phyloP scores from a whole-genome alignment of 2,888 invertebrate species.

The Rhorus exstirpatorius region DNA sequence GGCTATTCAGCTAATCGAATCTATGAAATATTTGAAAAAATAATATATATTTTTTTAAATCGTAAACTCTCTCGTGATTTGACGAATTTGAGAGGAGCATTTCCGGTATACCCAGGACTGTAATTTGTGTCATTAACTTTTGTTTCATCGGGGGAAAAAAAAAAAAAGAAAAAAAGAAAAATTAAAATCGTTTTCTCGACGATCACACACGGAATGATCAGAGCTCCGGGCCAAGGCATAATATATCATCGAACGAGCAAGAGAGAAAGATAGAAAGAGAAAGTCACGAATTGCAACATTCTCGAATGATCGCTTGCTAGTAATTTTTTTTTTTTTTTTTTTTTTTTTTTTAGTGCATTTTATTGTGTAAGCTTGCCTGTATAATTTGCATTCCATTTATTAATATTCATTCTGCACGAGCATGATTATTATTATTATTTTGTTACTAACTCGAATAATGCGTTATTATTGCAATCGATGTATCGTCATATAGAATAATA shows the following conservation, averaged over 20 bases:
- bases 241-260: conserved; percentile 36
- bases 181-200: conserved; percentile 32
- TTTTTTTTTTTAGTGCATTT: conserved; percentile 3
- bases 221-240: conserved; percentile 4
- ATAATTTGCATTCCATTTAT: conserved; percentile 2
- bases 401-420: conserved; percentile 4
- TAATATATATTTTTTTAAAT: background rate
- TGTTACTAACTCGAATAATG: background rate
- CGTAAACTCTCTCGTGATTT: conserved; percentile 25
- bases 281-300: conserved; percentile 40
- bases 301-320: conserved; percentile 25
- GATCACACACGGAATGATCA: background rate
- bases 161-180: background rate
- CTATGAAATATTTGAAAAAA: conserved; percentile 29
- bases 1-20: background rate
- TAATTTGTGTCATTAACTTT: background rate
- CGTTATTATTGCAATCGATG: background rate
- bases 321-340: conserved; percentile 11
- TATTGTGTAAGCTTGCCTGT: background rate
- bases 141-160: background rate
- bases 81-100: background rate
- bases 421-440: conserved; percentile 2
- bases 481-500: too few species aligned
- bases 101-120: background rate
- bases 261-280: conserved; percentile 43